Conservation (phyloP, 53 echinoderm and acorn worm species). For the Paelopatides confundens region DNA sequence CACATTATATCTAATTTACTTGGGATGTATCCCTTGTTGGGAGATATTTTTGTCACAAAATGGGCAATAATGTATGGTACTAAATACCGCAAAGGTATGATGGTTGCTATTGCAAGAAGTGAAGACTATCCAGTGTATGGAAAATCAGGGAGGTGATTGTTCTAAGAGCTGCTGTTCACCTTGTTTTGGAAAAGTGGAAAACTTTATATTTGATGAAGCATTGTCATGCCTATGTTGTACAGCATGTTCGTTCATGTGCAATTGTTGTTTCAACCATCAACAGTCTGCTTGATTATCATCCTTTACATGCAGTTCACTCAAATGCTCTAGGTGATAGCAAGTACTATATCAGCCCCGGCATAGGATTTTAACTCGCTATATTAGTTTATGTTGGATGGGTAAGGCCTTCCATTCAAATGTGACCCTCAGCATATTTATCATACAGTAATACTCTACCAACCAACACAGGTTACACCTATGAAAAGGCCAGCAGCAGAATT, state of each 20-base stretch:
- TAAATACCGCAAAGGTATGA: conserved; percentile 53
- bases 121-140: conserved; percentile 54
- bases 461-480: too few relatives aligned
- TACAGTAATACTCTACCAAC: too few relatives aligned
- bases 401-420: too few relatives aligned
- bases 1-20: conserved; percentile 19
- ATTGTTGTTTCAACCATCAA: conserved; percentile 43
- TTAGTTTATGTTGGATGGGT: too few relatives aligned
- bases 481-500: too few relatives aligned
- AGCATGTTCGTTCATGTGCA: conserved; percentile 15
- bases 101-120: conserved; percentile 36
- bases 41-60: conserved; percentile 66
- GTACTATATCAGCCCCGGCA: conserved; percentile 60
- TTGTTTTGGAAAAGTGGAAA: conserved; percentile 38
- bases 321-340: background rate
- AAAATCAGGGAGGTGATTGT: conserved; percentile 41
- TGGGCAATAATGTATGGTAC: conserved; percentile 48
- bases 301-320: too few relatives aligned
- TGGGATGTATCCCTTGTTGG: conserved; percentile 48
- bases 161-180: conserved; percentile 38
- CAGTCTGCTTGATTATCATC: conserved; percentile 51
- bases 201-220: conserved; percentile 15
- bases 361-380: too few relatives aligned
- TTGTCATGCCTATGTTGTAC: conserved; percentile 25
- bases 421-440: too few relatives aligned